Base-by-base conservation (phyloP, 2,113 vertebrate species). In the Cheirogaleus medius region DNA sequence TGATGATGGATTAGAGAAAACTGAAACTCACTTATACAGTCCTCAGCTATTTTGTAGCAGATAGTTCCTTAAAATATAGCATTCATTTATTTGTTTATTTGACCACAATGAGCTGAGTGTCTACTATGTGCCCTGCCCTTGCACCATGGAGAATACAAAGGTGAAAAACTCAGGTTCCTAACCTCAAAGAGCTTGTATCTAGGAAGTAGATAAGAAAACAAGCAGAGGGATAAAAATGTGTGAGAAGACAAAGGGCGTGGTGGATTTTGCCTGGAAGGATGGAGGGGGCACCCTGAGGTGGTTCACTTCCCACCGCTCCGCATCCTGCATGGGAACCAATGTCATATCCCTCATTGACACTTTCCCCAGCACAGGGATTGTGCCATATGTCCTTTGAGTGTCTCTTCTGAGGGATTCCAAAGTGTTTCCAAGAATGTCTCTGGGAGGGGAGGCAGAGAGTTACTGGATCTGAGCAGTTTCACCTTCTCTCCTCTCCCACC, bases 1-100 rank as follows among this genome's bases (percentile, higher is more conserved):
- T 90, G 52, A 58, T 94, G 74, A 71, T 92, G 52, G 39, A 32
- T 81, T 78, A 56, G 27, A 91, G 73, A 69, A 60, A 68, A 81
- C 44, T 80, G 69, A 81, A 73, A 82, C 44, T 92, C 74, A 39
- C 52, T 92, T 89, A 81, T 85, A 54, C 96, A 94, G 87, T 78
- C 39, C 37, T 96, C 87, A 80, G 58, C 25, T 90, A 42, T 82
- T 96, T 66, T 42, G 37, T 71, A 66, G 90, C 58, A 94, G 64
- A 91, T 86, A 86, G 13, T 82, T 91, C 64, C 56, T 93, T 87
- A 76, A 49, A 88, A 85, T 77, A 34, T 84, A 84, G 10, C 37
- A 20, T 76, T 96, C 68, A 76, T 83, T 74, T 73, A 27, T 78
- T 76, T 29, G 0, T 77, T 94, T 87, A 68, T 78, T 74, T 5